phyloP scores from a whole-genome alignment of 1,140 invertebrate species.

The Hycleus cichorii region DNA sequence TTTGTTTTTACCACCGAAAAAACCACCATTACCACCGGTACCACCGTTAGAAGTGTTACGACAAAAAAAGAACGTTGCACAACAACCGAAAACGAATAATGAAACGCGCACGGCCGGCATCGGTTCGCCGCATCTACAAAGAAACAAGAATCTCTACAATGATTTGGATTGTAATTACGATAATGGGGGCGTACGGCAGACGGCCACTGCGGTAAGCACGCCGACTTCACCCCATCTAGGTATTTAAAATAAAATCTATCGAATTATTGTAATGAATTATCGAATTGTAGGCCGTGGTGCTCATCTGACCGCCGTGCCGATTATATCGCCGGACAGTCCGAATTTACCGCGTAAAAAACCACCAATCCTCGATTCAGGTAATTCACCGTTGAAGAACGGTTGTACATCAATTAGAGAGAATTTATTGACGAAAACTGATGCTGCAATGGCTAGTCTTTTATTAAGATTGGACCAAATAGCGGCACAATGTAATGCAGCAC shows the following conservation, averaged over 20 bases:
- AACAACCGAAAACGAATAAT: constrained; percentile 39
- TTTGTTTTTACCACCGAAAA: constrained; percentile 54
- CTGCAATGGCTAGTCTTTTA: constrained; percentile 56
- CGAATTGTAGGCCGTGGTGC: constrained; percentile 22
- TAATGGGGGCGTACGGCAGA: constrained; percentile 15
- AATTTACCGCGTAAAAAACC: background rate
- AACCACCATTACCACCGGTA: constrained; percentile 63
- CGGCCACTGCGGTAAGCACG: constrained; percentile 34
- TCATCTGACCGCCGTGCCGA: constrained; percentile 24
- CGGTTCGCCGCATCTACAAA: constrained; percentile 50
- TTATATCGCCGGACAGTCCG: constrained; percentile 21
- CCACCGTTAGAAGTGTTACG: constrained; percentile 51
- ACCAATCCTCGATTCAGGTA: background rate
- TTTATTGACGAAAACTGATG: constrained; percentile 57
- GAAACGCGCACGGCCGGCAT: constrained; percentile 47
- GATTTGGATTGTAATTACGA: constrained; percentile 42
- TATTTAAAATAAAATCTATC: constrained; percentile 2
- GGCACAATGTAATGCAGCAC: constrained; percentile 58
- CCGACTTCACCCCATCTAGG: constrained; percentile 44
- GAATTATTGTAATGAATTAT: background rate
- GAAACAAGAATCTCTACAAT: constrained; percentile 46
- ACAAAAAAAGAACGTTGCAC: constrained; percentile 30
- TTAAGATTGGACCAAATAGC: constrained; percentile 59
- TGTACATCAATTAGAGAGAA: constrained; percentile 43
- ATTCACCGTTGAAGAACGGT: constrained; percentile 20